Evolutionary conservation across 2,113 vertebrate species (phyloP).

Genomic region (Macroglossus sobrinus): DNA sequence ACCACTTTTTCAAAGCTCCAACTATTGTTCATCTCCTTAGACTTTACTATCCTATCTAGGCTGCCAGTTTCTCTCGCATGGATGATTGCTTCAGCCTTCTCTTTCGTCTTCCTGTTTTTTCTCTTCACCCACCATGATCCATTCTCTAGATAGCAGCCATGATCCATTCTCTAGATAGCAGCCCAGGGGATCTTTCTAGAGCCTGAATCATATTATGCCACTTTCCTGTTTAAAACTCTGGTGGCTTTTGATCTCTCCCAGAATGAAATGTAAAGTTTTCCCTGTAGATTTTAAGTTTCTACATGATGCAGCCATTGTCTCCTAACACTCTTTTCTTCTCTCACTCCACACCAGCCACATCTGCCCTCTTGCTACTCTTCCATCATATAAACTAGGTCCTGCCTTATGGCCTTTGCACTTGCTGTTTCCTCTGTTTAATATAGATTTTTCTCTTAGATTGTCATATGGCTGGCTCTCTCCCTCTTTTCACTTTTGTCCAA

Average conservation of each 20-base stretch:
- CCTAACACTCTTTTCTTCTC: neutral
- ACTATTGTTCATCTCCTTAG: neutral
- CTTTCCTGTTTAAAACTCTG: slow-evolving; percentile 27
- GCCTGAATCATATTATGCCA: neutral
- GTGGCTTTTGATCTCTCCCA: neutral
- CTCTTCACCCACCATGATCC: neutral
- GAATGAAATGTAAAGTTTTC: neutral
- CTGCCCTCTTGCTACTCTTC: neutral
- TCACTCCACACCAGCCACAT: neutral
- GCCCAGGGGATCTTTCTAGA: neutral
- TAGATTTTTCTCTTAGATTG: neutral
- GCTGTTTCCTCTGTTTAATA: neutral
- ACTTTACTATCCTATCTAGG: neutral
- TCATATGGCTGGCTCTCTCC: neutral
- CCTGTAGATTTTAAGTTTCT: neutral
- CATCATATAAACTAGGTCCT: neutral
- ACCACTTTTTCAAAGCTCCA: neutral
- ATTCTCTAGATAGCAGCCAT: neutral
- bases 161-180: neutral
- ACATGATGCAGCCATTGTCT: neutral
- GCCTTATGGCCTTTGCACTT: neutral
- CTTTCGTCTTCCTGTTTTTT: neutral
- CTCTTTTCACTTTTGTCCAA: neutral
- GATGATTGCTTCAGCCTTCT: neutral
- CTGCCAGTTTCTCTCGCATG: neutral